Base-by-base conservation (phyloP, 53 echinoderm and acorn worm species). In the Hippasteria phrygiana region DNA sequence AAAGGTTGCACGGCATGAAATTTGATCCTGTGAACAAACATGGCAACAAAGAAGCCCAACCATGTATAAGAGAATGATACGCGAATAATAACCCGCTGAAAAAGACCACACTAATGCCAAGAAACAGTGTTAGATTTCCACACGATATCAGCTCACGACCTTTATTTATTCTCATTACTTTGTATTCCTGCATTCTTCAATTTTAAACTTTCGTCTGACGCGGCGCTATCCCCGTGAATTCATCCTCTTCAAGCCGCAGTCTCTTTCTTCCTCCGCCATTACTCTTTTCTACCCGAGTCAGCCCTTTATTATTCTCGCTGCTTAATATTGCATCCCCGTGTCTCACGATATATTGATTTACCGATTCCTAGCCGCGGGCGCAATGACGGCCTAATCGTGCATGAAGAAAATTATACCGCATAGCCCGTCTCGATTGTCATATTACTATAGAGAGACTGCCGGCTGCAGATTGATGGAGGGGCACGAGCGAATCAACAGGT, bases 291-390 rank as follows among this genome's bases (percentile, higher is more conserved):
- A 55, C 56, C 47, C 43, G 36, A 50, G 85, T 38, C 85, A 37
- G 38, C 50, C 85, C 70, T 69, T 85, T 51, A 85, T 85, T 85
- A 85, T 85, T 85, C 85, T 37, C 85, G 85, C 85, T 85, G 42
- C 85, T 71, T 85, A 85, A 71, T 85, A 85, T 85, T 70, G 50
- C 85, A 85, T 85, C 85, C 71, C 64, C 50, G 69, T 36, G 85
- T 85, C 71, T 43, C 85, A 85, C 70, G 50, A 85, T 69, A 70
- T 85, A 85, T 85, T 70, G 85, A 85, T 85, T 85, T 85, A 71
- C 85, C 24, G 85, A 85, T 50, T 85, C 85, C 70, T 70, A 6
- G 85, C 85, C 85, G 50, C 34, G 51, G 85, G 85, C 85, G 53
- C 36, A 85, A 26, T 71, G 85, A 70, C 48, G 53, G 71, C 51